Conservation (phyloP, 2,113 vertebrate species). For the Gymnobelideus leadbeateri region DNA sequence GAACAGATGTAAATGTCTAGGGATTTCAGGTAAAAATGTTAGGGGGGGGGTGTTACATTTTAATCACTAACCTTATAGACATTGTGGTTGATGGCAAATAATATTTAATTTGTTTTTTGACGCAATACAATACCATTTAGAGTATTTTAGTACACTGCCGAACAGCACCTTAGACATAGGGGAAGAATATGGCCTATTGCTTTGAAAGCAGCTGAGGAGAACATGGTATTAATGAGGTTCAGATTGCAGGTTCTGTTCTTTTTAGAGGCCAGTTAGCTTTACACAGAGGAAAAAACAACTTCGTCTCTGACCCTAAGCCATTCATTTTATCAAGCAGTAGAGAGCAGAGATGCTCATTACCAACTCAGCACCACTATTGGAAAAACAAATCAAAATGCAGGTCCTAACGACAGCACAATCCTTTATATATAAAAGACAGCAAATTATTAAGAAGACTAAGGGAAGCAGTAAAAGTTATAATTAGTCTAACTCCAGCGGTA, state of each 20-base stretch:
- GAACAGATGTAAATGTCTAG: background rate
- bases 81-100: background rate
- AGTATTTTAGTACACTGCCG: background rate
- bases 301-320: background rate
- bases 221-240: background rate
- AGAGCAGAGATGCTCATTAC: conserved; percentile 5
- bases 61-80: background rate
- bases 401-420: background rate
- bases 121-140: background rate
- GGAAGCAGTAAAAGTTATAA: conserved; percentile 5
- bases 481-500: background rate
- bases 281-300: background rate
- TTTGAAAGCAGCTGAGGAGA: background rate
- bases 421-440: conserved; percentile 2
- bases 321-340: background rate
- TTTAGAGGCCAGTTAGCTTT: background rate
- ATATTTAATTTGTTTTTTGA: background rate
- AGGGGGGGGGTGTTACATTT: background rate
- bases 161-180: background rate
- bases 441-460: conserved; percentile 1
- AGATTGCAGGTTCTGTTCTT: background rate
- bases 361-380: background rate
- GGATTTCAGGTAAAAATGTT: background rate
- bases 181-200: background rate
- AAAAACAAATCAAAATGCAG: conserved; percentile 10